These are phyloP conservation scores for Tanytarsus gracilentus DNA, from an alignment of 2,888 invertebrate genomes.

Conservation along the genomic window DNA sequence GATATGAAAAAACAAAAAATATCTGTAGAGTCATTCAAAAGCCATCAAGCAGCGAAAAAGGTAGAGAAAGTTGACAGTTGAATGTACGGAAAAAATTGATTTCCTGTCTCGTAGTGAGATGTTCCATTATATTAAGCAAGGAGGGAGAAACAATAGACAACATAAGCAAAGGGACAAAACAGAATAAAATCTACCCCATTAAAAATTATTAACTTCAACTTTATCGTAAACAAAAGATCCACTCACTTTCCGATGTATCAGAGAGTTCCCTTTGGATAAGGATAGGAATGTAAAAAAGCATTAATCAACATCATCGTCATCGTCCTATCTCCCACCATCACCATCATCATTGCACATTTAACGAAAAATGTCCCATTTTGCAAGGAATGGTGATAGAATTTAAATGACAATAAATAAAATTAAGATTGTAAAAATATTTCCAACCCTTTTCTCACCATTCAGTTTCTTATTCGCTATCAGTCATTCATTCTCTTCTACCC, in stretches of 20 bases:
- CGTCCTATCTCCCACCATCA: not conserved
- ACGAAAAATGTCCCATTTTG: too few relatives aligned
- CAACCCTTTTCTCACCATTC: too few relatives aligned
- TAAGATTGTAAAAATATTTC: too few relatives aligned
- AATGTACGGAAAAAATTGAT: not conserved
- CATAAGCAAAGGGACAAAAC: not conserved
- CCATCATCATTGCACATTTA: too few relatives aligned
- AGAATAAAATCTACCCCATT: not conserved
- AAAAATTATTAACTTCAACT: slow-evolving; percentile 17
- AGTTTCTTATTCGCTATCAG: not conserved
- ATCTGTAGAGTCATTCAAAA: not conserved
- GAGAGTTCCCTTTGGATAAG: not conserved
- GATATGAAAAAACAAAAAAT: not conserved
- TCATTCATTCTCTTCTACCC: not conserved
- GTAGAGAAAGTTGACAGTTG: not conserved
- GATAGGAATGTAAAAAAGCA: not conserved
- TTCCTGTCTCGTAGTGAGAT: not conserved
- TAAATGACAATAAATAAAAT: too few relatives aligned
- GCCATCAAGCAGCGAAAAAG: not conserved
- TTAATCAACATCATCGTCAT: slow-evolving; percentile 16
- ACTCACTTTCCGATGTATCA: not conserved
- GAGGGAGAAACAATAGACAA: not conserved
- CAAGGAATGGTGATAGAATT: too few relatives aligned
- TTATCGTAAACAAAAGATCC: slow-evolving; percentile 4
- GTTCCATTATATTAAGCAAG: not conserved